Evolutionary conservation across 1,140 invertebrate species (phyloP), one percentile per base, ranked within the genome.

Genomic region (Drosophila lowei): DNA sequence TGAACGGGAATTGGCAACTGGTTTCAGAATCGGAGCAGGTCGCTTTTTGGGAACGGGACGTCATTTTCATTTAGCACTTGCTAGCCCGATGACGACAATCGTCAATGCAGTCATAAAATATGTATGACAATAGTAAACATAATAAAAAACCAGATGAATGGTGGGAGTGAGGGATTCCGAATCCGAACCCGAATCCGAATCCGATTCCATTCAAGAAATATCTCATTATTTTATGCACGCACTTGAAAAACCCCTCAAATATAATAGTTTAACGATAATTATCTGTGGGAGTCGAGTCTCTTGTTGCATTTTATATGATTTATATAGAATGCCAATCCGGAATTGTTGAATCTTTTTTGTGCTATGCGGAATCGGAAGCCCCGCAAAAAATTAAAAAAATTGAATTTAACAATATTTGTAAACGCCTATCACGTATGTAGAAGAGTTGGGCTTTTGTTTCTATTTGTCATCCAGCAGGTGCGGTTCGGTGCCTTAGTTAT

Each of bases 281-380:
- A 62, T 61, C 43, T 38, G 21, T 18, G 47, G 25, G 25, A 28
- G 16, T 34, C 47, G 30, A 34, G 54, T 42, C 53, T 63, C 48
- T 54, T 18, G n/a, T 3, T 70, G 60, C 50, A 68, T 63, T 56
- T 55, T 43, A 3, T 61, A 64, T 75, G 48, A 72, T 56, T 80
- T 76, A 71, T 57, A 43, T 13, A 55, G 54, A 83, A 83, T 34
- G 30, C 49, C 23, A 34, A 76, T 41, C 43, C 75, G 80, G 72
- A 85, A 76, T 84, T 58, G 15, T 41, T 18, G n/a, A 50, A 57
- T 48, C 50, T 30, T 18, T 5, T 50, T 28, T 49, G n/a, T 46
- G 49, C 18, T 62, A 76, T 62, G 72, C 80, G 72, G 77, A 85
- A 79, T 84, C 76, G 81, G 67, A 84, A 74, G 71, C 49, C 43